Base-by-base conservation (phyloP, 2,888 invertebrate genomes). In the Periphyllus acericola region DNA sequence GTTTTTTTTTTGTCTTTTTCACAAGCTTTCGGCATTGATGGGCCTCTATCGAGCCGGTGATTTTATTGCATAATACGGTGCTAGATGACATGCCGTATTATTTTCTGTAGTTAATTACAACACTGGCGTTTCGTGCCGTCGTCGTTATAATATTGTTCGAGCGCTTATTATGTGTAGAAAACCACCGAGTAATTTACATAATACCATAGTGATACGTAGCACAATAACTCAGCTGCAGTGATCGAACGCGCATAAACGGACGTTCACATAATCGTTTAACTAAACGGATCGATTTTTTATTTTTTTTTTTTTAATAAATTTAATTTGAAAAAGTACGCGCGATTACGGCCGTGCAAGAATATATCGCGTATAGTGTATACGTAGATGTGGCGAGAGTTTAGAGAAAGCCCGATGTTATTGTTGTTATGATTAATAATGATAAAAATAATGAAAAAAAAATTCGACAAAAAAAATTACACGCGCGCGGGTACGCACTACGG, bases 371-470 rank as follows among this genome's bases (percentile, higher is more conserved):
- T 34, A 9, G 40, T 52, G 46, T 46, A 79, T 55, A 46, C 46
- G 46, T 3, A 1, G 46, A 14, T 60, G n/a, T 34, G 19, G 82
- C 82, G 82, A 82, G 82, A 82, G 82, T 82, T 71, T 71, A 72
- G 82, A 71, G 82, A 82, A 82, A 82, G 82, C 82, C 71, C 34
- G 17, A 5, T 6, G 81, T n/a, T 40, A 68, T 81, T 40, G 40
- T 71, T 82, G 32, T 71, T 32, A 71, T 71, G n/a, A 29, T 81
- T 81, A 40, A 19, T 71, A 46, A 68, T 72, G 19, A 71, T 40
- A 29, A 66, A 21, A 66, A 52, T 21, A 46, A 66, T 36, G 60
- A 17, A 36, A 9, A 78, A 78, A 81, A 68, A 68, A 21, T 36
- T 60, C 25, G 40, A 68, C 68, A 68, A n/a, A 25, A 60, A 60